These are phyloP conservation scores for Leptobrachium leishanense DNA, from an alignment of 2,113 vertebrate genomes.

Conservation along the genomic window DNA sequence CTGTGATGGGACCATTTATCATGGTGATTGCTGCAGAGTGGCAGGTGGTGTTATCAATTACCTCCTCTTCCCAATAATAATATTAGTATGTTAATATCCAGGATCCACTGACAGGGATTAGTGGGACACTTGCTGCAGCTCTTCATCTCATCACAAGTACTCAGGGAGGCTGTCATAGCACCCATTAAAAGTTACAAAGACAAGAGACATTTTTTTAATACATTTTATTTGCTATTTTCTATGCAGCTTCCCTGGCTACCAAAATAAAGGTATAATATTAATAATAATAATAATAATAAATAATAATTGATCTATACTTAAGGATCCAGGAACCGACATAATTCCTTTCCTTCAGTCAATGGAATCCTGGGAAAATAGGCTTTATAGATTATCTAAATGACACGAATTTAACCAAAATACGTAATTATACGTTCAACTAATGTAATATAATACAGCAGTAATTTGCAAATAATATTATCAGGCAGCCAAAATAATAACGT, in stretches of 20 bases:
- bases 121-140: slow-evolving; percentile 57
- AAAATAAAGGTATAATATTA: slow-evolving; percentile 9
- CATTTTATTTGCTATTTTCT: not conserved
- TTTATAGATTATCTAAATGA: slow-evolving; percentile 46
- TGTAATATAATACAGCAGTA: slow-evolving; percentile 56
- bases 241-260: not conserved
- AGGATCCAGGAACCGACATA: not conserved
- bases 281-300: too few species aligned
- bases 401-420: slow-evolving; percentile 58
- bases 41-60: slow-evolving; percentile 80
- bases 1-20: slow-evolving; percentile 80
- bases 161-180: not conserved
- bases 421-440: slow-evolving; percentile 55
- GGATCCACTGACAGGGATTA: slow-evolving; percentile 68
- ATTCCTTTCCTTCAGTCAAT: slow-evolving; percentile 9
- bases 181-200: slow-evolving; percentile 1
- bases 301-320: too few species aligned
- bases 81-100: slow-evolving; percentile 78
- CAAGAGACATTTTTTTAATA: not conserved
- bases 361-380: slow-evolving; percentile 46
- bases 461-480: slow-evolving; percentile 64
- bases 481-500: slow-evolving; percentile 58
- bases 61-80: slow-evolving; percentile 79
- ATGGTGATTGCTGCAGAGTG: slow-evolving; percentile 74
- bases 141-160: not conserved